Evolutionary conservation across 1,140 invertebrate genomes (phyloP), one percentile per base, ranked within the genome.

Genomic region (Bombus breviceps): DNA sequence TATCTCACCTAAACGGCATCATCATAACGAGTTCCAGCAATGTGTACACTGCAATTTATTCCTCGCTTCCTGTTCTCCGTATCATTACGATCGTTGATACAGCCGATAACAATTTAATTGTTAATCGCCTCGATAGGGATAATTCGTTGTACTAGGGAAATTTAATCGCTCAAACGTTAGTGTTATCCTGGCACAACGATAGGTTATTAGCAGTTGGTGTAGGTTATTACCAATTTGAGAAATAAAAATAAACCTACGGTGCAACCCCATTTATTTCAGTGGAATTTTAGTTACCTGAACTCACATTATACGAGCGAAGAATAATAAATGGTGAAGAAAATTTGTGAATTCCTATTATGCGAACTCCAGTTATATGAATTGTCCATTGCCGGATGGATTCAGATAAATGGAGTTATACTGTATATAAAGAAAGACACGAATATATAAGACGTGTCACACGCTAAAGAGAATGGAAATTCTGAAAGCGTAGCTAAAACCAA

Each of bases 11-110:
- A 34, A 74, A 8, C 68, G 68, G 66, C 57, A 78, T 85, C 68
- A 77, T 64, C 59, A 25, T 73, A 74, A 89, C 82, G 53, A 81
- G 75, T 88, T 86, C 62, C 62, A 25, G 66, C 32, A 75, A 68
- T 62, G 57, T 37, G 74, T n/a, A 39, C 64, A 59, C 22, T 5
- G 82, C 76, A 64, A 76, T 79, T 89, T 89, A 57, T 41, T 53
- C 34, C 8, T 22, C n/a, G 68, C 81, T 62, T 73, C 77, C 25
- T 39, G 47, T 37, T 72, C 53, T 13, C 22, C 34, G 47, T 68
- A 28, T 39, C 32, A 28, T 62, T 68, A 13, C 47, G 9, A 32
- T 32, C 72, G 4, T 22, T 32, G 72, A 76, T n/a, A 28, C 32
- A 34, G 53, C 41, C 41, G 47, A 53, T 34, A 83, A 68, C 47